These are phyloP conservation scores for Sinella curviseta DNA, from an alignment of 1,140 invertebrate species.

Conservation along the genomic window DNA sequence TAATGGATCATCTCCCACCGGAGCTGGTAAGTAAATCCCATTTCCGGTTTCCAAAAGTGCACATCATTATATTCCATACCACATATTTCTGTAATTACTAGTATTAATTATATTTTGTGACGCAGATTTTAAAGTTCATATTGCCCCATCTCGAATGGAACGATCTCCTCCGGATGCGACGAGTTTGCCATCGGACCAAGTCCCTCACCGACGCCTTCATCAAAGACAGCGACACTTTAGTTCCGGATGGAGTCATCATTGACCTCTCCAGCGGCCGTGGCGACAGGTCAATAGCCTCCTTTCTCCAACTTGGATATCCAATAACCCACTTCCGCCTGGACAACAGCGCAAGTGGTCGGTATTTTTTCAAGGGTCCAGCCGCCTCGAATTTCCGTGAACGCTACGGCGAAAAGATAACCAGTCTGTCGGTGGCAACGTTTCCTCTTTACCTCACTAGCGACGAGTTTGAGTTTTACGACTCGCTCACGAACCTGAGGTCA, in stretches of 20 bases:
- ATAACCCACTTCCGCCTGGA: not conserved
- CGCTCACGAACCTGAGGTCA: not conserved
- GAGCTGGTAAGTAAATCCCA: too few relatives aligned
- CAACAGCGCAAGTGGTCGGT: not conserved
- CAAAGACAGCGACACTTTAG: not conserved
- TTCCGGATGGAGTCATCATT: not conserved
- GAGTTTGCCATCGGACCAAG: not conserved
- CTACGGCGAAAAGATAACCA: not conserved
- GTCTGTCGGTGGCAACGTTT: not conserved
- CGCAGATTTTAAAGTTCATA: not conserved
- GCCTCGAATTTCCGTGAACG: not conserved
- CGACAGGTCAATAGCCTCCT: not conserved
- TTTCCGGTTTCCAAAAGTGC: too few relatives aligned
- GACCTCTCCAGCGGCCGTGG: not conserved
- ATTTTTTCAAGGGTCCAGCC: not conserved
- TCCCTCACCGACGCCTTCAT: not conserved
- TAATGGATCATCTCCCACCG: too few relatives aligned
- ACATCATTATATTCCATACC: too few relatives aligned
- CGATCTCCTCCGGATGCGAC: not conserved
- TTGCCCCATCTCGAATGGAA: not conserved
- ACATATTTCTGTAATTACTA: too few relatives aligned
- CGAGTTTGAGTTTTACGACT: not conserved
- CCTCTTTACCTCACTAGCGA: not conserved
- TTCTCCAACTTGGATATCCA: not conserved
- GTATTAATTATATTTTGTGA: too few relatives aligned